Conservation (phyloP, 2,888 invertebrate genomes). For the Spodoptera littoralis region DNA sequence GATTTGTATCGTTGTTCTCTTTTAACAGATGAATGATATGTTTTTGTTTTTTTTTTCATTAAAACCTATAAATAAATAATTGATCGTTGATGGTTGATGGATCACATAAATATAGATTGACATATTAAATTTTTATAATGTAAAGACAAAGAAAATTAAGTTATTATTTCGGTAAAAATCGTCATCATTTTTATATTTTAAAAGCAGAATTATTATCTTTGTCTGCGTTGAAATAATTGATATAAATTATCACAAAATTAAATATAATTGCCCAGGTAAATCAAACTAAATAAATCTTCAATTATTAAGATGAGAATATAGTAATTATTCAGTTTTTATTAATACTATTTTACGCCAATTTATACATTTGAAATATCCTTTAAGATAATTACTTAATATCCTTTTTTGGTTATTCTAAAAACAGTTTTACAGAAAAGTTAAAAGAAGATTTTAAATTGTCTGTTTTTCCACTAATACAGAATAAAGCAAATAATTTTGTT, state of each 20-base stretch:
- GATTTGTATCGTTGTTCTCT: background rate
- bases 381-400: constrained; percentile 38
- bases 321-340: constrained; percentile 25
- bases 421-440: background rate
- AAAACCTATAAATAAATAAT: background rate
- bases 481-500: too few relatives aligned
- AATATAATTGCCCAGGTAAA: background rate
- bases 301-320: constrained; percentile 4
- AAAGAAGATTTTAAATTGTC: background rate
- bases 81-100: background rate
- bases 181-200: background rate
- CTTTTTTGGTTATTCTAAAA: constrained; percentile 5
- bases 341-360: constrained; percentile 24
- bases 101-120: too few relatives aligned
- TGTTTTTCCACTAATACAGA: background rate
- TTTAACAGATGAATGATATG: background rate
- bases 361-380: constrained; percentile 11
- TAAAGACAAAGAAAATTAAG: constrained; percentile 16
- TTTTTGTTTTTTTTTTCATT: too few relatives aligned
- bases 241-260: background rate
- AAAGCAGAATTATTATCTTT: background rate
- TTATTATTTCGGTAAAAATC: constrained; percentile 17
- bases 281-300: constrained; percentile 7
- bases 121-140: background rate
- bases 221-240: constrained; percentile 7